Base-by-base conservation (phyloP, 1,140 invertebrate species). In the Drosophila ogumai region DNA sequence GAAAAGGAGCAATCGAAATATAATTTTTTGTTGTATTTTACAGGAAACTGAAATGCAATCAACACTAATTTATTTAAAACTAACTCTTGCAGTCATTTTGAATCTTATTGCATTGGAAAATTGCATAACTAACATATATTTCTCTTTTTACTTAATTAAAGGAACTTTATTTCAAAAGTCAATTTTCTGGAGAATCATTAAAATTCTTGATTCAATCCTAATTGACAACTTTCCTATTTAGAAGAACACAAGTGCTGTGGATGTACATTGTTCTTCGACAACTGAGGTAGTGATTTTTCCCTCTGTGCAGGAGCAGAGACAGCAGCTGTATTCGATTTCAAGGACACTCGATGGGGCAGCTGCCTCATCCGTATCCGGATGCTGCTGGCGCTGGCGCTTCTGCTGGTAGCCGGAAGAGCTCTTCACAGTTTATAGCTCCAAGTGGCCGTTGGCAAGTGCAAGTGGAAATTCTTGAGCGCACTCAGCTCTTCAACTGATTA, bases 401-500 rank as follows among this genome's bases (percentile, higher is more conserved):
- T 67, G 85, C 55, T 69, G 75, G 75, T 82, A 81, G 74, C 71
- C 71, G 68, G 74, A 90, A 90, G 81, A 52, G 86, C 86, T 75
- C 85, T 90, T 82, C 78, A 90, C 78, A 90, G 86, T 90, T 90
- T 90, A 90, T 81, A 90, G 85, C 78, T 81, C 79, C 67, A 75
- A 90, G 85, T 90, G 84, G 73, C 76, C 79, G 85, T 90, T 84
- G 84, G 85, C 73, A 90, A 90, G 81, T 90, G 86, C 81, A 85
- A 90, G 86, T 90, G 86, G 86, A 90, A 85, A 88, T 88, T 88
- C 75, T 82, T 63, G 65, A 88, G 80, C 81, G 60, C 74, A 38
- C 64, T 64, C 75, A 44, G 28, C 61, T 67, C 77, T 79, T 81
- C 79, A 82, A 78, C 79, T 82, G 81, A 81, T 79, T 87, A 75